Evolutionary conservation across 2,888 invertebrate species (phyloP).

Genomic region (Phyto melanocephala): DNA sequence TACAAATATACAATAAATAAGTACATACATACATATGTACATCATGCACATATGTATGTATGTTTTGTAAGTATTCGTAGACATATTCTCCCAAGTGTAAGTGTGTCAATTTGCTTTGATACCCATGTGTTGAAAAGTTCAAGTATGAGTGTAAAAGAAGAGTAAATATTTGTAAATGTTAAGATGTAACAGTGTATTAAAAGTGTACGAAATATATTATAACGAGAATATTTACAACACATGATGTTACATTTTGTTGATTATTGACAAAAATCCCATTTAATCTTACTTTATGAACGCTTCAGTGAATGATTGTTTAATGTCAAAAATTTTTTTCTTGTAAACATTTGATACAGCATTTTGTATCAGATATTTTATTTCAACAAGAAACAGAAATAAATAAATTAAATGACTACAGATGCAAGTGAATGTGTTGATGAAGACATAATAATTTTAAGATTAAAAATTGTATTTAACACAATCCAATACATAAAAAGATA

Average conservation of each 20-base stretch:
- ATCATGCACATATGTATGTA: background rate
- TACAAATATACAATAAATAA: no score
- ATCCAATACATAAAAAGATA: no score
- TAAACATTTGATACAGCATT: background rate
- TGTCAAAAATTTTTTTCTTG: background rate
- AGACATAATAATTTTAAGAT: no score
- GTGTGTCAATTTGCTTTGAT: background rate
- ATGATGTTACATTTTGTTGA: background rate
- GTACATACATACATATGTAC: no score
- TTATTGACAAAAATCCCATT: slow-evolving; percentile 14
- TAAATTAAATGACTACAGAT: no score
- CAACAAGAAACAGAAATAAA: no score
- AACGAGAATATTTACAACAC: background rate
- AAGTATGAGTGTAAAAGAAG: background rate
- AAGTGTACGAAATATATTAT: background rate
- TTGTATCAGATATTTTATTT: background rate
- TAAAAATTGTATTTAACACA: no score
- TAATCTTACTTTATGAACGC: background rate
- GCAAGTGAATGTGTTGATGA: no score
- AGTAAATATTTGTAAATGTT: background rate
- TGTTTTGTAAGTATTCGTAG: background rate
- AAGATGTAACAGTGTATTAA: background rate
- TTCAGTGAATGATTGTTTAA: background rate
- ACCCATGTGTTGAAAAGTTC: background rate
- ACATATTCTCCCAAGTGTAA: background rate